Evolutionary conservation across 2,113 vertebrate species (phyloP).

Genomic region (Lutjanus erythropterus): DNA sequence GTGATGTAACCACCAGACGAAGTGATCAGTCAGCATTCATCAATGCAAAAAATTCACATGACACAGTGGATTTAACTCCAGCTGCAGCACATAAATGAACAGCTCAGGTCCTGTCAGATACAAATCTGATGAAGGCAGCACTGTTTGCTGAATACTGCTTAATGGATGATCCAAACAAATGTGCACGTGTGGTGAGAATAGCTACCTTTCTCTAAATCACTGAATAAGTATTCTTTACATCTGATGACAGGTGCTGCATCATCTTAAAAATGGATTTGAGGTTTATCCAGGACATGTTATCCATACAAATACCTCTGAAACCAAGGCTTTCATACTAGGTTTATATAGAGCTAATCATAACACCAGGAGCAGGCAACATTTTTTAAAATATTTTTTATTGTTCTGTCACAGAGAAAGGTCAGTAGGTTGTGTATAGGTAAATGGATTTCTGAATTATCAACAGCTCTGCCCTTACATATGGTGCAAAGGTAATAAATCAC

Average conservation of each 20-base stretch:
- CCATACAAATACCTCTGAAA: too few species aligned
- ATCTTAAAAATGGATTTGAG: neutral
- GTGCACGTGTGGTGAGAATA: neutral
- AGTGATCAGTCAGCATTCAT: neutral
- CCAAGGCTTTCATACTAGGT: too few species aligned
- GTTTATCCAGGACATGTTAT: too few species aligned
- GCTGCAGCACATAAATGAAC: neutral
- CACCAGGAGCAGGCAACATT: too few species aligned
- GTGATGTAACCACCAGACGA: neutral
- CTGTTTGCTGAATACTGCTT: slow-evolving; percentile 16
- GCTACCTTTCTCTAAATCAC: neutral
- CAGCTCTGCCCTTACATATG: too few species aligned
- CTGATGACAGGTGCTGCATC: slow-evolving; percentile 14
- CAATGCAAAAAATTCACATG: neutral
- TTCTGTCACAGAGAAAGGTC: too few species aligned
- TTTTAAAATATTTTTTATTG: too few species aligned
- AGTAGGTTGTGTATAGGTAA: too few species aligned
- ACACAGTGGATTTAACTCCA: neutral
- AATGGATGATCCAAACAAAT: slow-evolving; percentile 22
- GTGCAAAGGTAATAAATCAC: too few species aligned
- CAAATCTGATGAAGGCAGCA: neutral
- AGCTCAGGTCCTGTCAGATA: neutral
- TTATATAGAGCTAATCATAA: too few species aligned
- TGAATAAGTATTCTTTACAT: slow-evolving; percentile 3
- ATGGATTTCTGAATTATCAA: too few species aligned